Evolutionary conservation across 2,113 vertebrate genomes (phyloP).

Genomic region (Odocoileus hemionus): DNA sequence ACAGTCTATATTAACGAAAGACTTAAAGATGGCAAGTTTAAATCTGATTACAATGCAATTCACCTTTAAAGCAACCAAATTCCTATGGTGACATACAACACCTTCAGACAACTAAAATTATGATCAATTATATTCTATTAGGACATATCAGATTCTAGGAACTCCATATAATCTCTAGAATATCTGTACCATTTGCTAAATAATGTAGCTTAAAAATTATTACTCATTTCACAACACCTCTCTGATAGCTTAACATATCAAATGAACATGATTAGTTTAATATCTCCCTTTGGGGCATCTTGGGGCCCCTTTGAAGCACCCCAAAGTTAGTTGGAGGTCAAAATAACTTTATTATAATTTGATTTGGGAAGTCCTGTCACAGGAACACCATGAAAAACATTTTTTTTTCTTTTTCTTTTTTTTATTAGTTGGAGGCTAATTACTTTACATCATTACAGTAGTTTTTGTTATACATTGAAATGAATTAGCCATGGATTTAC

Average conservation of each 20-base stretch:
- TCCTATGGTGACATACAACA: not conserved
- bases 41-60: not conserved
- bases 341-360: not conserved
- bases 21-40: not conserved
- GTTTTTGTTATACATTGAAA: no score
- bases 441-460: no score
- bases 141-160: not conserved
- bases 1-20: not conserved
- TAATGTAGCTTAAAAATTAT: not conserved
- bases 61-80: not conserved
- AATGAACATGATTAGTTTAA: not conserved
- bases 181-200: not conserved
- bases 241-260: not conserved
- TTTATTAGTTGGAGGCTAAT: no score
- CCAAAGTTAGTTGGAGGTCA: not conserved
- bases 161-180: not conserved
- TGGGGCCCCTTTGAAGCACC: not conserved
- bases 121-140: not conserved
- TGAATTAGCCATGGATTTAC: no score
- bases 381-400: not conserved
- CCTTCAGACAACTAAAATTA: not conserved
- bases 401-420: no score
- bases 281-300: not conserved
- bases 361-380: not conserved
- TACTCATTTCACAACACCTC: not conserved